Evolutionary conservation across 2,797 vertebrate species (phyloP).

Genomic region (Schizopygopsis pylzovi): DNA sequence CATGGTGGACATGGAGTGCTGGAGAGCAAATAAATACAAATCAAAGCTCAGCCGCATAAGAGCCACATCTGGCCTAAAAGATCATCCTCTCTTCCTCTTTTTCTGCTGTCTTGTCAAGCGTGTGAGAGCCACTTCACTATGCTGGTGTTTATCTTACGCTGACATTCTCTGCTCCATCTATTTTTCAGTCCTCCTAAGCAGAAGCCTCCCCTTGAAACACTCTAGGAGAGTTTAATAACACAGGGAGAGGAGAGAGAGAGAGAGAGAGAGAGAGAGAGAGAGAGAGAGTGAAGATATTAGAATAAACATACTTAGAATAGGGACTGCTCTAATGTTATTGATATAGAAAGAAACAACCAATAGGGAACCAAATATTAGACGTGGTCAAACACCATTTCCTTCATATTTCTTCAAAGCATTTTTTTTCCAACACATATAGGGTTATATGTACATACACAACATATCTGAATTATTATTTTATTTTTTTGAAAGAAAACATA

Average conservation of each 20-base stretch:
- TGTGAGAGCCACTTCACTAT: conserved; percentile 60
- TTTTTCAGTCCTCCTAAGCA: conserved; percentile 48
- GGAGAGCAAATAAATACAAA: not conserved
- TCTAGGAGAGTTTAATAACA: conserved; percentile 28
- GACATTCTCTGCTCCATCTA: conserved; percentile 59
- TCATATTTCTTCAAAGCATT: not conserved
- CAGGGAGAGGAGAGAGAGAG: not conserved
- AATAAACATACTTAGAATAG: conserved; percentile 10
- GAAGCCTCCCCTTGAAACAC: conserved; percentile 39
- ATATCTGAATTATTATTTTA: no score
- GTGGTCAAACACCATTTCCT: conserved; percentile 10
- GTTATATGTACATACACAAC: not conserved
- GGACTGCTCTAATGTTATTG: not conserved
- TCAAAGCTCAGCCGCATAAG: conserved; percentile 5
- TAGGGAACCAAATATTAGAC: not conserved
- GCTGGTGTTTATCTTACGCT: conserved; percentile 62
- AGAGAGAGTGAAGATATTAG: not conserved
- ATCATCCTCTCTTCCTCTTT: conserved; percentile 39
- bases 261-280: no score
- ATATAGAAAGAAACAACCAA: not conserved
- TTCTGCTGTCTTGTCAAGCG: conserved; percentile 50
- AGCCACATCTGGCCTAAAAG: conserved; percentile 28
- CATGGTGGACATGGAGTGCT: no score
- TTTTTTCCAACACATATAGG: not conserved
- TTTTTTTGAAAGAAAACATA: not conserved